These are phyloP conservation scores for Zoroaster sp. DNA, from an alignment of 53 echinoderm and acorn worm genomes.

Conservation along the genomic window DNA sequence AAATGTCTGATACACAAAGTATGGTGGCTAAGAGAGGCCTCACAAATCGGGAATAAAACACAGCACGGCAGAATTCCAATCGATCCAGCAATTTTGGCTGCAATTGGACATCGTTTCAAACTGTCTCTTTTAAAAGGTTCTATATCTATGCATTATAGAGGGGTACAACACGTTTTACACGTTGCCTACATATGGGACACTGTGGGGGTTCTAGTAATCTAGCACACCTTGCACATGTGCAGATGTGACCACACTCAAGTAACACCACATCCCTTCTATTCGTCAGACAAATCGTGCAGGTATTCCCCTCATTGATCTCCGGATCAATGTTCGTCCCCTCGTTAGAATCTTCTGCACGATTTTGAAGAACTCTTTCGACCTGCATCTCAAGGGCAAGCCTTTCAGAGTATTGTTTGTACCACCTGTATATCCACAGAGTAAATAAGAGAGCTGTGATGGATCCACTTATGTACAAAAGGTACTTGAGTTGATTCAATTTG, in stretches of 20 bases:
- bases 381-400: constrained; percentile 58
- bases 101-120: no score
- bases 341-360: constrained; percentile 58
- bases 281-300: constrained; percentile 85
- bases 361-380: constrained; percentile 67
- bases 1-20: no score
- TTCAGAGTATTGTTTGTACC: constrained; percentile 70
- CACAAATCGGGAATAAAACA: no score
- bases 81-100: no score
- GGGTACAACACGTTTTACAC: constrained; percentile 87
- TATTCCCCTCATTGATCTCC: constrained; percentile 59
- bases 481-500: constrained; percentile 71
- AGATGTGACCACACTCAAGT: constrained; percentile 94
- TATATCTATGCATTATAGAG: constrained; percentile 94
- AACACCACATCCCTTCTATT: constrained; percentile 88
- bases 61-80: no score
- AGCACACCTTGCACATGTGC: constrained; percentile 85
- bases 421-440: constrained; percentile 51
- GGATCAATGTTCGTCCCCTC: constrained; percentile 72
- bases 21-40: no score
- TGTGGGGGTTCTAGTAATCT: constrained; percentile 83
- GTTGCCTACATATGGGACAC: constrained; percentile 94
- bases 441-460: constrained; percentile 72
- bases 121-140: no score
- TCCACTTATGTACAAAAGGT: constrained; percentile 68